Conservation (phyloP, 2,113 vertebrate genomes). For the Lasiurus cinereus region DNA sequence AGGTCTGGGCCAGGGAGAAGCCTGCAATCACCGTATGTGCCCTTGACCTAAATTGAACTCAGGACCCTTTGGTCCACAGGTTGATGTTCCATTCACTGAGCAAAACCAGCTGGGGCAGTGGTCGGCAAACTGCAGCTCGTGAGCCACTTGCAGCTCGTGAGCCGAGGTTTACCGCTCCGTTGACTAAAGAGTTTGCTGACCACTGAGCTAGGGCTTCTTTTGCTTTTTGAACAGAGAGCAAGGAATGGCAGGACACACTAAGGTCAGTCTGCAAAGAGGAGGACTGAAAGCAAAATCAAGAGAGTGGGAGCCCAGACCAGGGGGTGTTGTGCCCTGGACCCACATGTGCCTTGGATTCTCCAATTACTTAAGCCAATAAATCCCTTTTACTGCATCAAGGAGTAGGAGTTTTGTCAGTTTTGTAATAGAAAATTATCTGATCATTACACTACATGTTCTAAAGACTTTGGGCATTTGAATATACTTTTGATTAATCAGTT, state of each 20-base stretch:
- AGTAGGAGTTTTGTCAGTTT: neutral
- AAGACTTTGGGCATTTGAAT: neutral
- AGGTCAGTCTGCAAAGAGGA: neutral
- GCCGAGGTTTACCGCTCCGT: no score
- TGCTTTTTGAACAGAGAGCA: neutral
- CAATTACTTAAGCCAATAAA: neutral
- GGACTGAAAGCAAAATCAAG: neutral
- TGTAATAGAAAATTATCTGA: neutral
- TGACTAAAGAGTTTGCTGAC: no score
- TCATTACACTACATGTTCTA: neutral
- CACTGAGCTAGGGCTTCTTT: neutral
- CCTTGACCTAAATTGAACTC: no score
- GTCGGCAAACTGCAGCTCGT: no score
- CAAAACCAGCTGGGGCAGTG: neutral
- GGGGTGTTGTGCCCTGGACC: neutral
- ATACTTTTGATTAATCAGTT: neutral
- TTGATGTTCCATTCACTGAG: no score
- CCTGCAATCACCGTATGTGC: no score
- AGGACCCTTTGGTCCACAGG: no score
- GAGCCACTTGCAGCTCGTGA: no score
- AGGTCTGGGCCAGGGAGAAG: no score
- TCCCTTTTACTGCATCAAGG: neutral
- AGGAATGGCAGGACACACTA: neutral
- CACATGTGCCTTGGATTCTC: neutral
- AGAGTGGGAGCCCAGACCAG: neutral